Base-by-base conservation (phyloP, 2,888 invertebrate genomes). In the Fissipunctia ypsillon region DNA sequence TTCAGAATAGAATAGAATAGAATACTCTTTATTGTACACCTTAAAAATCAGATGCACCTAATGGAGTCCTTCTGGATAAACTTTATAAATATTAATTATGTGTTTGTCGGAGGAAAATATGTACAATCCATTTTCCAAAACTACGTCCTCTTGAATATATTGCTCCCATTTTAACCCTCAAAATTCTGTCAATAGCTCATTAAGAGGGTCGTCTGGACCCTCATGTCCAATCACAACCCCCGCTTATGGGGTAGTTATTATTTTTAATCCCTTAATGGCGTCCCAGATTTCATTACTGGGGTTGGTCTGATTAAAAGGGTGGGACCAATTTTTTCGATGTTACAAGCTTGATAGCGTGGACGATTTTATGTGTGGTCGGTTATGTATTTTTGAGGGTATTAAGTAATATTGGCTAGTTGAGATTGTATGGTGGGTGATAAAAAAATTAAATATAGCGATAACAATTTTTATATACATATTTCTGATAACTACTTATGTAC, bases 251-350 rank as follows among this genome's bases (percentile, higher is more conserved):
- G 91, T 88, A 92, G 94, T 95, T 95, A 96, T 96, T 95, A 95
- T 95, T 96, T 96, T 96, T 96, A 96, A 96, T 96, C 96, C 95
- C 94, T 94, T 96, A 95, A 96, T 96, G 95, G 95, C 94, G 92
- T 91, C 91, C 93, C 94, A 95, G 95, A 96, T 96, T 96, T 96
- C 93, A 95, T 95, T 96, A 95, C 92, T 90, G 91, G 95, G 95
- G 93, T 88, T 90, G 91, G 90, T 77, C 92, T 95, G 95, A 95
- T 95, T 95, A 95, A 94, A 94, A 93, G 94, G 95, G 95, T 92
- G 94, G 92, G 90, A 86, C 88, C 81, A 86, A 88, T 92, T 93
- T 93, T 94, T 83, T 80, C 64, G 72, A 78, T 68, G 75, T 12
- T 59, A 45, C 61, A 41, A 59, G 87, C 83, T 81, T 84, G 83